phyloP scores from a whole-genome alignment of 2,888 invertebrate genomes.

The Agonum fuliginosum region DNA sequence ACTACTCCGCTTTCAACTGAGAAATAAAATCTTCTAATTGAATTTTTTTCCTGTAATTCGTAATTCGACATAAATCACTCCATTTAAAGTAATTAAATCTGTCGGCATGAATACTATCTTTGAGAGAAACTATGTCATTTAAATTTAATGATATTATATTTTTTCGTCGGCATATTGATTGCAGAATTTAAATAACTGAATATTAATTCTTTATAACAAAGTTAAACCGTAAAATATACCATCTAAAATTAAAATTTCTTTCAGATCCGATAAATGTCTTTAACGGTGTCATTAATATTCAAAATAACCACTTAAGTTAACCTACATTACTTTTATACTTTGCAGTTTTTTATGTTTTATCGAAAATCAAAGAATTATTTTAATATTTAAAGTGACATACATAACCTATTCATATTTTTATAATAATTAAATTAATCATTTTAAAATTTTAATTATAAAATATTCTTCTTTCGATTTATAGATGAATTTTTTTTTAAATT shows the following conservation, averaged over 20 bases:
- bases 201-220: conserved; percentile 42
- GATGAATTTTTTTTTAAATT: no score
- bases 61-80: background rate
- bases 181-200: conserved; percentile 45
- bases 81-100: background rate
- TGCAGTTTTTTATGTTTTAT: background rate
- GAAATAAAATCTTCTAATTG: conserved; percentile 28
- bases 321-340: conserved; percentile 22
- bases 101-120: background rate
- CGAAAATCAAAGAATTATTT: background rate
- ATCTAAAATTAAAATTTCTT: conserved; percentile 33
- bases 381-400: background rate
- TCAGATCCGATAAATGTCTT: conserved; percentile 12
- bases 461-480: no score
- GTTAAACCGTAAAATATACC: conserved; percentile 32
- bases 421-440: background rate
- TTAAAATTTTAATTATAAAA: background rate
- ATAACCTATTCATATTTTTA: background rate
- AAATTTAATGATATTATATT: conserved; percentile 18
- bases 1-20: background rate
- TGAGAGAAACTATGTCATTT: background rate
- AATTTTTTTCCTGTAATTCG: background rate
- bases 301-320: conserved; percentile 31
- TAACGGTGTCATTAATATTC: conserved; percentile 37
- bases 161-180: conserved; percentile 48